Percentiles rank a stretch among this genome's conserved stretches.
phyloP scores from a whole-genome alignment of 2,888 invertebrate genomes.

The Drosophila ustulata region DNA sequence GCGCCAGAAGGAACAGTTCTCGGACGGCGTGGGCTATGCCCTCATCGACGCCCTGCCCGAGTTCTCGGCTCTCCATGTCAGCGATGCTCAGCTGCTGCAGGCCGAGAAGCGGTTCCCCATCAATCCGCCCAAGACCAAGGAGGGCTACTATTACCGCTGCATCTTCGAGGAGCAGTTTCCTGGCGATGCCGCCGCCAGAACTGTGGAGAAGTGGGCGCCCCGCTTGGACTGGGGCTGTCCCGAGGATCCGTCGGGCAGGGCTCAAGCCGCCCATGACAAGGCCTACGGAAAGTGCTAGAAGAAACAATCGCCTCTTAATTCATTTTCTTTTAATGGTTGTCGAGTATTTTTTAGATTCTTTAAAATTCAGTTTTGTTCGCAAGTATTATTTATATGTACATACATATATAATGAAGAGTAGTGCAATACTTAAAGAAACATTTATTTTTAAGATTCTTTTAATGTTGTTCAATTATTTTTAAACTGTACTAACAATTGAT shows the following conservation, averaged over 20 bases:
- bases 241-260: slow-evolving; percentile 81
- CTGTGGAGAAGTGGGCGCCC: slow-evolving; percentile 81
- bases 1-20: slow-evolving; percentile 96
- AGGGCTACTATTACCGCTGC: slow-evolving; percentile 89
- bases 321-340: background rate
- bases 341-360: background rate
- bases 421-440: too few species aligned
- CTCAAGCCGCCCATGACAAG: slow-evolving; percentile 71
- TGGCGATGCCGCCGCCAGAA: slow-evolving; percentile 70
- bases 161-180: slow-evolving; percentile 81
- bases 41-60: slow-evolving; percentile 79
- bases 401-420: too few species aligned
- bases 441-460: too few species aligned
- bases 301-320: background rate
- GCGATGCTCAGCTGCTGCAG: slow-evolving; percentile 86
- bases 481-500: too few species aligned
- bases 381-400: too few species aligned
- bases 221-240: slow-evolving; percentile 82
- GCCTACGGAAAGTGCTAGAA: slow-evolving; percentile 42
- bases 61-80: slow-evolving; percentile 87
- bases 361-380: too few species aligned
- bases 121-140: slow-evolving; percentile 90
- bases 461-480: too few species aligned
- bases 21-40: slow-evolving; percentile 82
- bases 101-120: slow-evolving; percentile 87